Conservation (phyloP, 2,113 vertebrate species). For the Oryctolagus cuniculus region mOryCun1.1 NC_091433.1:141907501-141908000, state of each 20-base stretch:
- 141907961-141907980: conserved; percentile 26
- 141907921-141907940: conserved; percentile 48
- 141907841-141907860: neutral
- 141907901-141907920: neutral
- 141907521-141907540: too few relatives aligned
- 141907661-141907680: neutral
- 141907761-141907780: neutral
- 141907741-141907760: conserved; percentile 8
- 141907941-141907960: conserved; percentile 24
- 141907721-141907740: conserved; percentile 22
- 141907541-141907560: too few relatives aligned
- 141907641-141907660: too few relatives aligned
- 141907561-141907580: too few relatives aligned
- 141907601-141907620: too few relatives aligned
- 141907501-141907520: too few relatives aligned
- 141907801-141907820: neutral
- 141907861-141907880: conserved; percentile 18
- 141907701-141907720: conserved; percentile 15
- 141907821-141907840: conserved; percentile 40
- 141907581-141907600: too few relatives aligned
- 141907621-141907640: too few relatives aligned
- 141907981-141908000: conserved; percentile 6
- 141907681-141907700: conserved; percentile 32
- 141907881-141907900: neutral
- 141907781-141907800: neutral